Conservation (phyloP, 2,888 invertebrate genomes). For the Macaria liturata region DNA sequence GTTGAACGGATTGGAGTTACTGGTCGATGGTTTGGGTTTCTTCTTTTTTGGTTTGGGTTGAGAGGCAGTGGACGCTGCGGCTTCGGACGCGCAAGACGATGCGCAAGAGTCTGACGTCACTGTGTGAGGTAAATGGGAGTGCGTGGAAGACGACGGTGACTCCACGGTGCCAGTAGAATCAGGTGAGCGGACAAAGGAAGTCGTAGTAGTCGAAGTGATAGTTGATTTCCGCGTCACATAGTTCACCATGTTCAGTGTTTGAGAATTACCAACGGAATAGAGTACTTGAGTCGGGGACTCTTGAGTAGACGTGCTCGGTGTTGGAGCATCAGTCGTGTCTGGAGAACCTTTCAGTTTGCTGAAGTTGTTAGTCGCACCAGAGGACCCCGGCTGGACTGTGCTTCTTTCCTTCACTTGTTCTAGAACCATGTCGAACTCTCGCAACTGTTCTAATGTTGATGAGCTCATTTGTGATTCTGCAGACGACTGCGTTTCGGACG, state of each 20-base stretch:
- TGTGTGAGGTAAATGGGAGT: constrained; percentile 57
- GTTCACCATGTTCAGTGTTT: constrained; percentile 62
- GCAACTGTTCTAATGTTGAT: constrained; percentile 89
- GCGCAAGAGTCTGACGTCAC: constrained; percentile 51
- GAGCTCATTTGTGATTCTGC: constrained; percentile 87
- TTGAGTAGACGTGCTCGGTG: constrained; percentile 49
- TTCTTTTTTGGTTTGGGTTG: constrained; percentile 59
- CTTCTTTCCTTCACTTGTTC: constrained; percentile 92
- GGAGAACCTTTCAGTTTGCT: constrained; percentile 54
- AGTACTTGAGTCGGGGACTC: constrained; percentile 65
- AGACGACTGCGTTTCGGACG: constrained; percentile 61
- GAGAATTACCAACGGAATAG: constrained; percentile 67
- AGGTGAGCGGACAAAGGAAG: constrained; percentile 66
- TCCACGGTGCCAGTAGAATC: constrained; percentile 68
- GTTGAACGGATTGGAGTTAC: constrained; percentile 83
- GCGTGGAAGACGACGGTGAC: constrained; percentile 64
- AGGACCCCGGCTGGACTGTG: constrained; percentile 81
- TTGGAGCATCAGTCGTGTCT: constrained; percentile 56
- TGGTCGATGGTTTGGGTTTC: constrained; percentile 82
- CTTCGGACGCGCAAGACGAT: constrained; percentile 24
- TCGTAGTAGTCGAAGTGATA: constrained; percentile 56
- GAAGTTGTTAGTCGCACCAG: constrained; percentile 45
- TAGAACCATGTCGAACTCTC: constrained; percentile 91
- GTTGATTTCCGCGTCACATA: constrained; percentile 72
- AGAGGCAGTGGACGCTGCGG: constrained; percentile 31